These are phyloP conservation scores for Platalea minor DNA, from an alignment of 2,797 vertebrate genomes.

Conservation along the genomic window DNA sequence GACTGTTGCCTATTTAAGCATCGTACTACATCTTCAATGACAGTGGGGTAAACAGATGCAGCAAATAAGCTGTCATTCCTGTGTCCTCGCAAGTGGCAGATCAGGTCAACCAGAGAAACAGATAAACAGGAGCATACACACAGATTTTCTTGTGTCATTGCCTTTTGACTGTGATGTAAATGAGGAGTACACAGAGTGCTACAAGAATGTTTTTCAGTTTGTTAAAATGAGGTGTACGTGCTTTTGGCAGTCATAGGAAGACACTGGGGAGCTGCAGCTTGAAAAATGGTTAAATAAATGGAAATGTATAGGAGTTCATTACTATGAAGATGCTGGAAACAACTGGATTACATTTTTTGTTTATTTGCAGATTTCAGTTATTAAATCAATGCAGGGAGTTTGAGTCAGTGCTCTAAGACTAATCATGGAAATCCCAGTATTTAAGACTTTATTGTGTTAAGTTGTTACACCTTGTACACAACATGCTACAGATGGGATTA, in stretches of 20 bases:
- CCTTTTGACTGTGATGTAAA: not conserved
- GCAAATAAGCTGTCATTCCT: slow-evolving; percentile 1
- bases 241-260: not conserved
- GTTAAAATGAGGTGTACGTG: not conserved
- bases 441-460: not conserved
- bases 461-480: not conserved
- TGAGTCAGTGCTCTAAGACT: not conserved
- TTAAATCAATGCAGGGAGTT: not conserved
- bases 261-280: not conserved
- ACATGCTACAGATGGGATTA: not conserved
- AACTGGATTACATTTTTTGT: not conserved
- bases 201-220: not conserved
- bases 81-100: not conserved
- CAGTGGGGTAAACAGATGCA: slow-evolving; percentile 19
- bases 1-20: slow-evolving; percentile 31
- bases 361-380: not conserved
- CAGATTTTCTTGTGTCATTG: not conserved
- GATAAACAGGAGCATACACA: not conserved
- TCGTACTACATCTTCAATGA: not conserved
- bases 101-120: slow-evolving; percentile 31
- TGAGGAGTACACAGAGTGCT: not conserved
- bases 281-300: not conserved
- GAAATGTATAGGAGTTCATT: not conserved
- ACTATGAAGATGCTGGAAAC: not conserved
- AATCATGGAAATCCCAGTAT: not conserved